phyloP scores from a whole-genome alignment of 2,113 vertebrate species.

The Mystacornis crossleyi region DNA sequence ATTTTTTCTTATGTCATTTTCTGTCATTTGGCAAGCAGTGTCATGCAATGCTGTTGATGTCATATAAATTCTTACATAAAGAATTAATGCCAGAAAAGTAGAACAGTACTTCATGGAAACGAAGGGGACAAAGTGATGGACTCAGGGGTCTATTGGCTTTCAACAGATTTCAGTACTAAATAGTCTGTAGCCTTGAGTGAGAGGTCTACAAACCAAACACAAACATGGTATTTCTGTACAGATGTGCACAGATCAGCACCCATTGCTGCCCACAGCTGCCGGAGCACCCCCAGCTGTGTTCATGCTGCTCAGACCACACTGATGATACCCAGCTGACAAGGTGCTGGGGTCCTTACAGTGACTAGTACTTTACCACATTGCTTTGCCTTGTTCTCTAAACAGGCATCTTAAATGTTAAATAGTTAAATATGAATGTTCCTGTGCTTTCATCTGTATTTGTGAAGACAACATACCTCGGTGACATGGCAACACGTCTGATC shows the following conservation, averaged over 20 bases:
- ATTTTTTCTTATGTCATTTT: not conserved
- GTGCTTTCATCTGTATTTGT: not conserved
- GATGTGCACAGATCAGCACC: not conserved
- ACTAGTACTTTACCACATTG: not conserved
- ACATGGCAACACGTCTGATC: fast-evolving
- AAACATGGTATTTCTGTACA: not conserved
- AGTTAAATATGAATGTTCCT: not conserved
- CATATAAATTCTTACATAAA: not conserved
- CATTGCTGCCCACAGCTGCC: not conserved
- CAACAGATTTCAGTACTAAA: not conserved
- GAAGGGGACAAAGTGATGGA: not conserved
- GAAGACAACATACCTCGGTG: not conserved
- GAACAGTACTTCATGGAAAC: not conserved
- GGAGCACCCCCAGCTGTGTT: not conserved
- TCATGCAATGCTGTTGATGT: not conserved
- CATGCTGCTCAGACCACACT: not conserved
- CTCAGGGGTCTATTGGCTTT: not conserved
- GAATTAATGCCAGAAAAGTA: not conserved
- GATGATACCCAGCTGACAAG: not conserved
- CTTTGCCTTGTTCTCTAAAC: not conserved
- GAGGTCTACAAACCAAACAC: not conserved
- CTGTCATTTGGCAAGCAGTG: not conserved
- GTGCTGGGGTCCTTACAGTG: not conserved
- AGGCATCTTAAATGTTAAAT: not conserved
- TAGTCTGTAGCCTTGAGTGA: not conserved